Evolutionary conservation across 2,797 vertebrate species (phyloP).

Genomic region (Gymnopithys bicolor): DNA sequence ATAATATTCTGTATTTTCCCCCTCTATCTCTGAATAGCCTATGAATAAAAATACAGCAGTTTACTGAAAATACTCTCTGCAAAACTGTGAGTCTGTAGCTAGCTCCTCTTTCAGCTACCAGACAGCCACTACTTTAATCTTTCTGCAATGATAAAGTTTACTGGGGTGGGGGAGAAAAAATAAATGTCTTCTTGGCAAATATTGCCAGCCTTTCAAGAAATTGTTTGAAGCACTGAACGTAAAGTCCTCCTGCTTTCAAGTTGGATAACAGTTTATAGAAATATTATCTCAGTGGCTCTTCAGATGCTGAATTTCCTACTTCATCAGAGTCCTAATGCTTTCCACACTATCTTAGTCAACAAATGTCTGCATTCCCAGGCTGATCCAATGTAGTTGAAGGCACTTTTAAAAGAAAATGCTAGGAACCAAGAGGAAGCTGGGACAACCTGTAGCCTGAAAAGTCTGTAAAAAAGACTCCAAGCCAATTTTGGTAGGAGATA

Average conservation of each 20-base stretch:
- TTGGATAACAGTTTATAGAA: background rate
- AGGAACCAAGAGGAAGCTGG: background rate
- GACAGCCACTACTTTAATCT: background rate
- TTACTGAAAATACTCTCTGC: conserved; percentile 1
- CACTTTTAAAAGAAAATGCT: background rate
- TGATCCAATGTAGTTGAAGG: background rate
- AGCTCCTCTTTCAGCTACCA: background rate
- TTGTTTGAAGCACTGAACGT: background rate
- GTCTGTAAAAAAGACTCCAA: too few relatives aligned
- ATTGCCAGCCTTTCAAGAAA: background rate
- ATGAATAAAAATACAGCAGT: conserved; percentile 47
- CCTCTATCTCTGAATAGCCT: background rate
- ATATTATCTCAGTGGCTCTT: background rate
- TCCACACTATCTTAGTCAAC: background rate
- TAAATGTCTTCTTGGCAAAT: background rate
- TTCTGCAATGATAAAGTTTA: background rate
- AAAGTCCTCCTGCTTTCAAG: background rate
- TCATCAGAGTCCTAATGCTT: background rate
- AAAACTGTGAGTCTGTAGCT: background rate
- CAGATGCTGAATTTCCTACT: background rate
- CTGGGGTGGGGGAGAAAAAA: background rate
- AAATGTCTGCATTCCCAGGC: background rate
- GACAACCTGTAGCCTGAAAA: too few relatives aligned
- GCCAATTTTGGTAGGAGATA: too few relatives aligned
- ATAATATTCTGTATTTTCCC: background rate